phyloP scores from a whole-genome alignment of 2,113 vertebrate genomes.

The Dascyllus trimaculatus region DNA sequence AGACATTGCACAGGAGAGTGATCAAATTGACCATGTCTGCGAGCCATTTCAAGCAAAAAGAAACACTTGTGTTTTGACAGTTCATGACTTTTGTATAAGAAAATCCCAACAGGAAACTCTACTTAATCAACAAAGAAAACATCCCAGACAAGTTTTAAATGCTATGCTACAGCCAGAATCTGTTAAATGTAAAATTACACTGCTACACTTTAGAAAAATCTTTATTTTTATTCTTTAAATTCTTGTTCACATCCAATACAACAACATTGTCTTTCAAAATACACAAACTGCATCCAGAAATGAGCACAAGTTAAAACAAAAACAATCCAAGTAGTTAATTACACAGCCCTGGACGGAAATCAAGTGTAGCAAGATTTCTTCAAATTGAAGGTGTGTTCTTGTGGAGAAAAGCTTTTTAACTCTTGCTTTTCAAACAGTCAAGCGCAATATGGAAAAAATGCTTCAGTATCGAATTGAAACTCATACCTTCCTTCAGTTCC shows the following conservation, averaged over 20 bases:
- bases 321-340: too few relatives aligned
- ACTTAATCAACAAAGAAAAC: background rate
- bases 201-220: too few relatives aligned
- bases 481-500: constrained; percentile 74
- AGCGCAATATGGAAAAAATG: background rate
- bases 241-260: background rate
- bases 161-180: background rate
- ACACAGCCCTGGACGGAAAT: too few relatives aligned
- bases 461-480: background rate
- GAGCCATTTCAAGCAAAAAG: constrained; percentile 71
- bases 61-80: constrained; percentile 35
- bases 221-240: background rate
- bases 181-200: background rate
- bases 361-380: background rate
- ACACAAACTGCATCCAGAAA: background rate
- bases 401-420: background rate
- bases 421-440: background rate
- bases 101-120: background rate
- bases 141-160: background rate
- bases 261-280: background rate
- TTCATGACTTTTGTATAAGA: constrained; percentile 26
- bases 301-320: too few relatives aligned
- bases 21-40: background rate
- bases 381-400: background rate
- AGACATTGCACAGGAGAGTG: constrained; percentile 4